These are phyloP conservation scores for Sympetrum striolatum DNA, from an alignment of 2,888 invertebrate species.

Conservation along the genomic window DNA sequence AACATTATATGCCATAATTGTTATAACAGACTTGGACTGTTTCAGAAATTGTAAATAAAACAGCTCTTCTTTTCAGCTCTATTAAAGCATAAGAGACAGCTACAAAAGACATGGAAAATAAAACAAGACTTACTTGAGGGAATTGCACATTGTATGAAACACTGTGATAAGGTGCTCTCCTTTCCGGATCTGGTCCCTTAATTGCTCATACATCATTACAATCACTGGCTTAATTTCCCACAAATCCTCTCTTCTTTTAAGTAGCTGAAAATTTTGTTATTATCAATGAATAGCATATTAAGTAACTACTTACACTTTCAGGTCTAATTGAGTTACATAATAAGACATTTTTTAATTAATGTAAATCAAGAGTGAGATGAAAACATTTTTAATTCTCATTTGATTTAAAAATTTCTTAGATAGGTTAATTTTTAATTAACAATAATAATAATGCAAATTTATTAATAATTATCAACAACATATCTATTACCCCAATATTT, in stretches of 20 bases:
- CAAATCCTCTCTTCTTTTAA: constrained; percentile 79
- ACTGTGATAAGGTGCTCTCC: constrained; percentile 66
- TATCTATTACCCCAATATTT: too few relatives aligned
- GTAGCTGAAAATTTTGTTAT: constrained; percentile 65
- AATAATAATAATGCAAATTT: too few relatives aligned
- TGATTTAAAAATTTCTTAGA: too few relatives aligned
- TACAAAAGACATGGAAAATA: constrained; percentile 32
- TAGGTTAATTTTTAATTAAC: too few relatives aligned
- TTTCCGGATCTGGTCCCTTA: constrained; percentile 78
- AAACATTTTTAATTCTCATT: too few relatives aligned
- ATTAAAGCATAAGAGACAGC: background rate
- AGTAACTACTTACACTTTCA: too few relatives aligned
- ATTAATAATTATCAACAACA: too few relatives aligned
- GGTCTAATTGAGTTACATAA: too few relatives aligned
- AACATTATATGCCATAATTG: too few relatives aligned
- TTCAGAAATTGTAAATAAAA: background rate
- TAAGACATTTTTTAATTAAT: too few relatives aligned
- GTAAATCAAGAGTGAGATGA: too few relatives aligned
- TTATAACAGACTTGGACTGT: too few relatives aligned
- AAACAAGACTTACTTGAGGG: constrained; percentile 62
- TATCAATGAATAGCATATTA: background rate
- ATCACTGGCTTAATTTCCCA: constrained; percentile 84
- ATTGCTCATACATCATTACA: constrained; percentile 81
- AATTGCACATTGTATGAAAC: constrained; percentile 68
- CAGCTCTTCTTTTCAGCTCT: background rate